Conservation (phyloP, 2,113 vertebrate genomes). For the Diphyllodes magnificus region DNA sequence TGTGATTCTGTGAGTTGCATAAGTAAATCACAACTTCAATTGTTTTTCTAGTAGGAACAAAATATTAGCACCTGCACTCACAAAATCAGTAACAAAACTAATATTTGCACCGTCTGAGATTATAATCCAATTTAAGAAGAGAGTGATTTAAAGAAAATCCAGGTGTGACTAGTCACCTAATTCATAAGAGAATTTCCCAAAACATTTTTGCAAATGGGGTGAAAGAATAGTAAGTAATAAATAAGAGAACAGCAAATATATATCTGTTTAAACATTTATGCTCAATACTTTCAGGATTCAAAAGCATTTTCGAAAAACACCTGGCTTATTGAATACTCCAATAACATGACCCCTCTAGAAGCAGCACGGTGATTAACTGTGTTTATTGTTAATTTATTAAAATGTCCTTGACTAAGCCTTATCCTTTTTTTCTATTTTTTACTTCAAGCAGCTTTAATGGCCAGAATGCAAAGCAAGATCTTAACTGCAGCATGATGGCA, state of each 20-base stretch:
- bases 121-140: not conserved
- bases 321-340: not conserved
- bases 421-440: not conserved
- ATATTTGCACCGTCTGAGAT: not conserved
- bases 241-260: not conserved
- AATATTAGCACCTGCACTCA: not conserved
- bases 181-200: not conserved
- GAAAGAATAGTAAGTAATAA: not conserved
- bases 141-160: not conserved
- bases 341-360: not conserved
- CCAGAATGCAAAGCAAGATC: not conserved
- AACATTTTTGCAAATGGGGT: not conserved
- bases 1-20: not conserved
- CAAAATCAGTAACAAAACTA: not conserved
- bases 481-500: not conserved
- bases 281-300: not conserved
- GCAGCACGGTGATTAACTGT: not conserved
- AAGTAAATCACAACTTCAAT: not conserved
- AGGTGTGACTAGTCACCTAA: not conserved
- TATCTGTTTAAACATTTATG: not conserved
- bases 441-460: not conserved
- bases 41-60: not conserved
- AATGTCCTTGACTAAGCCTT: not conserved
- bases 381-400: slow-evolving; percentile 2
- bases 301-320: not conserved